These are phyloP conservation scores for Willowsia nigromaculata DNA, from an alignment of 2,888 invertebrate species.

Conservation along the genomic window DNA sequence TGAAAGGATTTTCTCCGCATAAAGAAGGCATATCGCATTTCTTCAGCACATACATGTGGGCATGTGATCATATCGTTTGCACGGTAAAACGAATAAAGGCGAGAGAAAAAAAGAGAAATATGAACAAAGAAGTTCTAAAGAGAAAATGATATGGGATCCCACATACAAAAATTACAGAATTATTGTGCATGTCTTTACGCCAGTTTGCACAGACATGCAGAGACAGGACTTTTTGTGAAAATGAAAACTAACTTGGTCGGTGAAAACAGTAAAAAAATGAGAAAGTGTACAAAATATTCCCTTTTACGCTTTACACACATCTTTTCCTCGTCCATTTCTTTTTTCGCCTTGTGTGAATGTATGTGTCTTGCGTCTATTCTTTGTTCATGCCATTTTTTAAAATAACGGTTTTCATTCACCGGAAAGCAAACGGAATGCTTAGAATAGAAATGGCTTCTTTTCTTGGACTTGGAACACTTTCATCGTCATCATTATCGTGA, in stretches of 20 bases:
- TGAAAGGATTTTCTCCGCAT: constrained; percentile 7
- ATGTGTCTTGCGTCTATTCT: neutral
- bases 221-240: neutral
- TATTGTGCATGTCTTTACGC: neutral
- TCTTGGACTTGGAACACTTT: neutral
- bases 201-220: neutral
- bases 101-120: constrained; percentile 3
- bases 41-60: neutral
- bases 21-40: neutral
- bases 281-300: neutral
- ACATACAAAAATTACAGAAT: neutral
- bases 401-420: neutral
- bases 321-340: neutral
- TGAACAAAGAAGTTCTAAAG: neutral
- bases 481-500: neutral
- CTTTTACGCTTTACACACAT: neutral
- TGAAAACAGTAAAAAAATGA: neutral
- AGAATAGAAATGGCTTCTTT: constrained; percentile 8
- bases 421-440: constrained; percentile 2
- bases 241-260: neutral
- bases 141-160: neutral
- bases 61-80: neutral
- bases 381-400: neutral
- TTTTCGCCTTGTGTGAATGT: too few relatives aligned
- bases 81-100: neutral